Evolutionary conservation across 1,140 invertebrate species (phyloP).

Genomic region (Pomacea maculata): DNA sequence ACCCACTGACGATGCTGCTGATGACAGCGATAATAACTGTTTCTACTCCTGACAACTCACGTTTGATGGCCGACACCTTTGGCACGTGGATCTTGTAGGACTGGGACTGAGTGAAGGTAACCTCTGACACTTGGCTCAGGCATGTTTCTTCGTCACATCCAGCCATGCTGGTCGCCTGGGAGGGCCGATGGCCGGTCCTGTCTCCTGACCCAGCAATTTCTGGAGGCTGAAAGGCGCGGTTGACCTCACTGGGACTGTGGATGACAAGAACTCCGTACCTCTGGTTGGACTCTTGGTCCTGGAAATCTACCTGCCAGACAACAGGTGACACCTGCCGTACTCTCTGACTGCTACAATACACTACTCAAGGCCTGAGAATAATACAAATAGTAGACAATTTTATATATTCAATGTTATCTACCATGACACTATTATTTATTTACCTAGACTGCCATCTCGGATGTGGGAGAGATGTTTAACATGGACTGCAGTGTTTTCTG

Average conservation of each 20-base stretch:
- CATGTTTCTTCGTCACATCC: slow-evolving; percentile 6
- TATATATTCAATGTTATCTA: too few species aligned
- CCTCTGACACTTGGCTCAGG: slow-evolving; percentile 12
- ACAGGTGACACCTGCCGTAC: neutral
- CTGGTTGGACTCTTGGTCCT: slow-evolving; percentile 29
- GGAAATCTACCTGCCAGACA: slow-evolving; percentile 38
- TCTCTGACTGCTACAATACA: too few species aligned
- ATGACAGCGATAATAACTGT: too few species aligned
- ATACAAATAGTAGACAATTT: too few species aligned
- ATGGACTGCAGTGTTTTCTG: too few species aligned
- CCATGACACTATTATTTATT: too few species aligned
- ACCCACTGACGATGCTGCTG: too few species aligned
- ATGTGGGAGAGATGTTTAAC: too few species aligned
- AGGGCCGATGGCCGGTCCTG: slow-evolving; percentile 15
- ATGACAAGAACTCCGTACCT: slow-evolving; percentile 43
- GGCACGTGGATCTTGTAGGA: slow-evolving; percentile 30
- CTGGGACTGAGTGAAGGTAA: slow-evolving; percentile 28
- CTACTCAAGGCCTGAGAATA: too few species aligned
- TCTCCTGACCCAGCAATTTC: neutral
- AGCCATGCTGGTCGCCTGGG: slow-evolving; percentile 17
- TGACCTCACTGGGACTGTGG: slow-evolving; percentile 26
- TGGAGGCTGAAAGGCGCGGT: slow-evolving; percentile 9
- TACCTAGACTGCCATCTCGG: too few species aligned
- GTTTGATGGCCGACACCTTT: slow-evolving; percentile 29
- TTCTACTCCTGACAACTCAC: slow-evolving; percentile 10